Conservation (phyloP, 2,888 invertebrate species). For the Gastrophysa polygoni region DNA sequence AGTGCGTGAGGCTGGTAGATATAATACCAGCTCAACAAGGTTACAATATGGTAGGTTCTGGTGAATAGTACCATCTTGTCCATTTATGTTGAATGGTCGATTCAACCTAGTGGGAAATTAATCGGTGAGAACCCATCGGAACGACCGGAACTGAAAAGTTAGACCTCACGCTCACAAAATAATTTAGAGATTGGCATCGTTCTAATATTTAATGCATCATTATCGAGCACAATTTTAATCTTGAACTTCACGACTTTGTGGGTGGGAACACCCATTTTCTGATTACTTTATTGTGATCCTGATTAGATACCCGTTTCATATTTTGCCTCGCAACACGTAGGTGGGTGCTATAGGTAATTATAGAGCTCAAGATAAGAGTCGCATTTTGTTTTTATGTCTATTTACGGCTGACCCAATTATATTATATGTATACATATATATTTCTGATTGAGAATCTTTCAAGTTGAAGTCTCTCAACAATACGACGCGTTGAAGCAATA, state of each 20-base stretch:
- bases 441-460: neutral
- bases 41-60: too few relatives aligned
- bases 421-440: too few relatives aligned
- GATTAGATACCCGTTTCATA: constrained; percentile 50
- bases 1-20: too few relatives aligned
- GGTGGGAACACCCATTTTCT: constrained; percentile 53
- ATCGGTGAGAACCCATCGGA: too few relatives aligned
- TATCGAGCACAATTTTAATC: constrained; percentile 41
- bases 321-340: constrained; percentile 25
- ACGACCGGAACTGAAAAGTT: too few relatives aligned
- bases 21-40: too few relatives aligned
- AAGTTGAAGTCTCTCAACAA: neutral
- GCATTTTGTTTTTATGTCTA: constrained; percentile 27
- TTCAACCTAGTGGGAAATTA: too few relatives aligned
- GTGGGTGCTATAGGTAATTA: constrained; percentile 30
- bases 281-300: constrained; percentile 54
- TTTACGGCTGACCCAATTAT: constrained; percentile 31
- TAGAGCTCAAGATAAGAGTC: constrained; percentile 15
- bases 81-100: too few relatives aligned
- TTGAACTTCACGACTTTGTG: constrained; percentile 48
- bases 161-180: too few relatives aligned
- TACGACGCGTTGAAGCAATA: neutral
- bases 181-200: neutral
- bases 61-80: too few relatives aligned
- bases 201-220: neutral